Evolutionary conservation across 2,797 vertebrate species (phyloP), one percentile per base, ranked within the genome.

Genomic region (Sebastes trivittatus): DNA sequence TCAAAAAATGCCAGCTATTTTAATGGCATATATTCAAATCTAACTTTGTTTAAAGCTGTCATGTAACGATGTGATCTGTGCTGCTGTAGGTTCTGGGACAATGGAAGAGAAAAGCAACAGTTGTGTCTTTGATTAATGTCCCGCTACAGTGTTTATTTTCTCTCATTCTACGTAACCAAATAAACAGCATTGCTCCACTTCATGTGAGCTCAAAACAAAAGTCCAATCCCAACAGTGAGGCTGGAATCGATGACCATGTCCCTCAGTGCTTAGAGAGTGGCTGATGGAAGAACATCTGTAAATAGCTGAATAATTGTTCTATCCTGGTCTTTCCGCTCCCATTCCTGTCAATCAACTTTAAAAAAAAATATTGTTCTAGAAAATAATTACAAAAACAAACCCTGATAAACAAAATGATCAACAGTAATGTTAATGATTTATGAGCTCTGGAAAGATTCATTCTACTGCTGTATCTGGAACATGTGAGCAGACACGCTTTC

Each of bases 41-140:
- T 20, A 23, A 60, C 20, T 34, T 5, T 20, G 54, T 80, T 49
- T 32, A 34, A 11, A 73, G 10, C 64, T 62, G 78, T 54, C 63
- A 77, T 76, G 63, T 22, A 77, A 74, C 66, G 54, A 68, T 6
- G 61, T 65, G 63, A 83, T 71, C 67, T 32, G 54, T 13, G 64
- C 78, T 78, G 81, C 79, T 85, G 78, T 27, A 74, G 86, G 94
- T 94, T 95, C 94, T 95, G 95, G 94, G 91, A 95, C 93, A 92
- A 77, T 94, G 93, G 83, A 90, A 90, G 88, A 69, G 61, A 91
- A 92, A 92, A 90, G 89, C 90, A 91, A 91, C 89, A 88, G 72
- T 77, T 85, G 82, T 83, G 78, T 82, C 62, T 91, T 70, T 89
- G 85, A 94, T 89, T 82, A 90, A 92, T 92, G 90, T 75, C 36